A percentile compares a stretch with the other conserved stretches of the same genome.
Conservation (phyloP, 2,888 invertebrate species). For the Erannis defoliaria region DNA sequence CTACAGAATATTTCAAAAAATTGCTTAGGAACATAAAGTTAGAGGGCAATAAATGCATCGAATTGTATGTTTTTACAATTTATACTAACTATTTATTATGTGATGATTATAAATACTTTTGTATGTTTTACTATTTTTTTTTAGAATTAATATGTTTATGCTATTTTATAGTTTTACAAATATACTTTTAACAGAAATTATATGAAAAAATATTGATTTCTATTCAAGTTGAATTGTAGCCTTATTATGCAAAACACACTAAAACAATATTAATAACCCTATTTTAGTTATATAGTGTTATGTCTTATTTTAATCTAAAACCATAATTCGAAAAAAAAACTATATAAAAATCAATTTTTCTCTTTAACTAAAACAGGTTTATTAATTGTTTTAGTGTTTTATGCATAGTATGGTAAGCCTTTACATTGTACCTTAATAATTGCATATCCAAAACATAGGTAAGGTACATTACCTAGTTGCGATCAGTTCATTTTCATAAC, state of each 20-base stretch:
- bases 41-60: conserved; percentile 64
- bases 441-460: not conserved
- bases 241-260: too few species aligned
- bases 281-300: too few species aligned
- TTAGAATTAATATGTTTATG: conserved; percentile 22
- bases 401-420: too few species aligned
- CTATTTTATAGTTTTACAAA: conserved; percentile 11
- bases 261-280: too few species aligned
- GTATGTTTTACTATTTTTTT: conserved; percentile 56
- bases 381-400: too few species aligned
- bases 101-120: conserved; percentile 45
- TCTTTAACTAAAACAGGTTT: too few species aligned
- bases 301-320: too few species aligned
- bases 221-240: too few species aligned
- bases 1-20: conserved; percentile 52
- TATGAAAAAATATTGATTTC: conserved; percentile 12
- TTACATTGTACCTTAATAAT: conserved; percentile 8
- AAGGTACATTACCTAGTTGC: conserved; percentile 8
- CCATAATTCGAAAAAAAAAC: too few species aligned
- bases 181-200: not conserved
- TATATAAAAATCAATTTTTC: too few species aligned
- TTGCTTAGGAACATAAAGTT: conserved; percentile 56
- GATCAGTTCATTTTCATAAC: conserved; percentile 22
- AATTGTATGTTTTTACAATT: conserved; percentile 48
- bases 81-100: conserved; percentile 32